Percentiles rank a stretch among this genome's conserved stretches.
Evolutionary conservation across 2,113 vertebrate genomes (phyloP).

Genomic region (Drymodes brunneopygia): DNA sequence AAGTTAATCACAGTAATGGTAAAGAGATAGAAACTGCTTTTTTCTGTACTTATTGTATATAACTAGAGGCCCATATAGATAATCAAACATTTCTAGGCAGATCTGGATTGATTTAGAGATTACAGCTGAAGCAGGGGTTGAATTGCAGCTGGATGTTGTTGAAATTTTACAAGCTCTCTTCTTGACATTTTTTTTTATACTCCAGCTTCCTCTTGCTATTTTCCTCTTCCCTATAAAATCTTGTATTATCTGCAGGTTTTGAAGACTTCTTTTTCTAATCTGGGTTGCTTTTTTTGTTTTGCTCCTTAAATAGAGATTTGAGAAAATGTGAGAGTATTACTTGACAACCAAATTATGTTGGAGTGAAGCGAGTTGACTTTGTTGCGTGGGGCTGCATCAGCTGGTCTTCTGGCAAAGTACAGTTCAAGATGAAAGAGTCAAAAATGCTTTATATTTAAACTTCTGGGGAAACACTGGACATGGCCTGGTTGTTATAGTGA

Average conservation of each 20-base stretch:
- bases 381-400: neutral
- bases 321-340: slow-evolving; percentile 10
- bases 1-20: neutral
- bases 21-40: neutral
- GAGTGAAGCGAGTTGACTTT: neutral
- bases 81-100: slow-evolving; percentile 20
- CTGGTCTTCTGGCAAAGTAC: neutral
- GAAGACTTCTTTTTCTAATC: slow-evolving; percentile 12
- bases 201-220: slow-evolving; percentile 38
- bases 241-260: slow-evolving; percentile 55
- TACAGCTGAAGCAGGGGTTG: slow-evolving; percentile 40
- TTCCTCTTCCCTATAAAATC: slow-evolving; percentile 27
- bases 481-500: neutral
- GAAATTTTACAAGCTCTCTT: slow-evolving; percentile 39
- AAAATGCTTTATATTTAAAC: neutral
- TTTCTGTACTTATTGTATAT: neutral
- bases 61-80: neutral
- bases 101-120: slow-evolving; percentile 10
- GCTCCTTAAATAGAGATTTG: slow-evolving; percentile 20
- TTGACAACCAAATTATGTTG: neutral
- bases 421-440: neutral
- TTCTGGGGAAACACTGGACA: neutral
- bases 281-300: slow-evolving; percentile 21
- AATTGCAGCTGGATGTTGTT: slow-evolving; percentile 58
- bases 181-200: slow-evolving; percentile 33